Base-by-base conservation (phyloP, 2,888 invertebrate genomes). In the Cosmia pyralina region DNA sequence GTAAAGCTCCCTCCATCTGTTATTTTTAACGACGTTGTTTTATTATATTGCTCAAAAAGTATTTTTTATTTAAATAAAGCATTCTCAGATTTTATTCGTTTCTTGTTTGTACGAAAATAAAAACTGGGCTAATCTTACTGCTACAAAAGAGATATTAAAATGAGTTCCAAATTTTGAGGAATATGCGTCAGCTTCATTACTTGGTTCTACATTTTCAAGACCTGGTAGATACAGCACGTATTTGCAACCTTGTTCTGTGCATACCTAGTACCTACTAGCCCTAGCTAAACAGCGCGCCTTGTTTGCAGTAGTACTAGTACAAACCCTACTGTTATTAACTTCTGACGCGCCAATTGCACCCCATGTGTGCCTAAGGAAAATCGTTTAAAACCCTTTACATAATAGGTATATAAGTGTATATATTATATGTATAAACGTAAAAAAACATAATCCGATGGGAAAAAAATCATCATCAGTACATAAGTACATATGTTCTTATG, bases 51-150 rank as follows among this genome's bases (percentile, higher is more conserved):
- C 46, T 74, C 53, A 59, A 78, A 64, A 75, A 66, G 13, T 50
- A 67, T 17, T 19, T 44, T 8, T 5, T 67, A 62, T 8, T 5
- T 67, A 62, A 53, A 71, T 64, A 74, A 72, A 74, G 41, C 41
- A 72, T 63, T 66, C 48, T 77, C 67, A 60, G 64, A 59, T 59
- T 62, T 65, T 72, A 34, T 77, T 68, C 52, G 11, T 65, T 60
- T 46, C 50, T 76, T 78, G 57, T 71, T 77, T 59, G 28, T 28
- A 67, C 64, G 10, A 73, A 82, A 84, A 83, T 71, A 74, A 70
- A 77, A 82, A 71, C 55, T 69, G 70, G 82, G 69, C 34, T 70
- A 73, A 77, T 73, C 72, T 65, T 59, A 50, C 34, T 50, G 69
- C 11, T 55, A 52, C 38, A 77, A 79, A 70, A 64, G 15, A 69